Percentiles rank a stretch among this genome's conserved stretches.
Evolutionary conservation across 2,888 invertebrate genomes (phyloP).

Genomic region (Ornithoptera priamus): DNA sequence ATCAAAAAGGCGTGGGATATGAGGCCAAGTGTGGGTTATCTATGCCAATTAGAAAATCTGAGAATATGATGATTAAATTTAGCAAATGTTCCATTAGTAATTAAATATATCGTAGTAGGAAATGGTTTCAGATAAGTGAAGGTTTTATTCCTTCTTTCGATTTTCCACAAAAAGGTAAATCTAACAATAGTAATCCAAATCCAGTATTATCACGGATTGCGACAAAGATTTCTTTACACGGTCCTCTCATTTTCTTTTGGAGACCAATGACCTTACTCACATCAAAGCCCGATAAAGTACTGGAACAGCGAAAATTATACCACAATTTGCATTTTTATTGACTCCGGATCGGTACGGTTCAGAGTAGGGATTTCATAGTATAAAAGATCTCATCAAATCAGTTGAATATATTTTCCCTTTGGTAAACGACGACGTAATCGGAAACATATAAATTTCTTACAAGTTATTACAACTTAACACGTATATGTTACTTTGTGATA

Average conservation of each 20-base stretch:
- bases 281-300: conserved; percentile 6
- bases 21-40: no score
- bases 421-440: conserved; percentile 2
- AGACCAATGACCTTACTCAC: conserved; percentile 3
- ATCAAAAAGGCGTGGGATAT: no score
- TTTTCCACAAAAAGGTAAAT: background rate
- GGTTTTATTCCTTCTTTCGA: background rate
- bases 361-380: conserved; percentile 16
- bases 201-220: background rate
- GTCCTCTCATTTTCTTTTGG: background rate
- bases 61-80: no score
- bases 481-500: no score
- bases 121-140: background rate
- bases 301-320: conserved; percentile 19
- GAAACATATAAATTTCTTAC: no score
- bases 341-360: conserved; percentile 16
- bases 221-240: background rate
- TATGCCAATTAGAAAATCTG: no score
- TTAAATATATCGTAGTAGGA: no score
- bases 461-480: no score
- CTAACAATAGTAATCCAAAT: background rate
- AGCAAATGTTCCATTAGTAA: no score
- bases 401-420: conserved; percentile 11
- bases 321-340: conserved; percentile 24
- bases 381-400: conserved; percentile 20